Conservation (phyloP, 1,140 invertebrate species). For the Drosophila orosa region DNA sequence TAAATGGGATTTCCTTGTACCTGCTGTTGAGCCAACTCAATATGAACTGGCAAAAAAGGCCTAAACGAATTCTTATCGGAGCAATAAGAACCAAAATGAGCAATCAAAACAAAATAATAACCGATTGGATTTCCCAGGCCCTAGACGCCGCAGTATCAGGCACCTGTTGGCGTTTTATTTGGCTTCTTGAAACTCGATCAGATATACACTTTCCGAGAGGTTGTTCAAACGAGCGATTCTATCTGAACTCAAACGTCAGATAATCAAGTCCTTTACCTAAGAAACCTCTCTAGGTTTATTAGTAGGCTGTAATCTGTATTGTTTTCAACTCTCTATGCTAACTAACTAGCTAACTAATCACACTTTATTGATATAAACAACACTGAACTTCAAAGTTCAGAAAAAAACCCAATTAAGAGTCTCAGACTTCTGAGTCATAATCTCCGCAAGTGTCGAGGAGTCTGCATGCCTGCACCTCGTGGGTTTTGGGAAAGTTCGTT, state of each 20-base stretch:
- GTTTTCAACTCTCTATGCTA: not conserved
- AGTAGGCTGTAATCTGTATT: not conserved
- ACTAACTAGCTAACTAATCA: not conserved
- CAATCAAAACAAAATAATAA: constrained; percentile 35
- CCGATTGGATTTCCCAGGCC: constrained; percentile 10
- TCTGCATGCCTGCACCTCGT: constrained; percentile 10
- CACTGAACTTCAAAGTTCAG: constrained; percentile 14
- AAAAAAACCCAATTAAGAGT: not conserved
- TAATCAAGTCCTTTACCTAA: constrained; percentile 2
- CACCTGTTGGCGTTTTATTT: constrained; percentile 6
- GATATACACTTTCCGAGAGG: constrained; percentile 22
- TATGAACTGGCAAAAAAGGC: constrained; percentile 5
- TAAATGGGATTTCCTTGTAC: constrained; percentile 19
- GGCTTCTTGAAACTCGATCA: constrained; percentile 16
- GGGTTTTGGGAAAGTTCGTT: constrained; percentile 6
- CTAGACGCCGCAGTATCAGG: constrained; percentile 12
- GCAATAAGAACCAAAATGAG: constrained; percentile 11
- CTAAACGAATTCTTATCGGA: constrained; percentile 3
- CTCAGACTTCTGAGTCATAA: constrained; percentile 10
- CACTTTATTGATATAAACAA: constrained; percentile 6
- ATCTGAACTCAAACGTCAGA: not conserved
- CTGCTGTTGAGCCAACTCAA: constrained; percentile 1
- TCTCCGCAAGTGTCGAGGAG: not conserved
- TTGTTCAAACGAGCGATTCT: not conserved
- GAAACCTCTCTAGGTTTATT: constrained; percentile 11